Conservation (phyloP, 30 jellyfish, hydroid and myxozoan species). For the Cassiopea xamachana region DNA sequence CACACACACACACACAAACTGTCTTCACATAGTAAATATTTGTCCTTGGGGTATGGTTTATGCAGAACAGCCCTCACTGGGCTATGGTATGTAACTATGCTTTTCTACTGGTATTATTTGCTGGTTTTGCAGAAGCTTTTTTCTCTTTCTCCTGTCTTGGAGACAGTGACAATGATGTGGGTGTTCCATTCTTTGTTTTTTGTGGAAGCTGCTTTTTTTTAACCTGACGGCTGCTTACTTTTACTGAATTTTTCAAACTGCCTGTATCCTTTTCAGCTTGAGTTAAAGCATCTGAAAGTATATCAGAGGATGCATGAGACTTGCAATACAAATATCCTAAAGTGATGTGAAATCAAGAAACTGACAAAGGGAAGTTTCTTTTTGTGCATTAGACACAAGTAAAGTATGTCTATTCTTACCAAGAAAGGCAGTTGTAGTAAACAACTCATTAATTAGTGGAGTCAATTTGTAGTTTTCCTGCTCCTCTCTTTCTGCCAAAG, state of each 20-base stretch:
- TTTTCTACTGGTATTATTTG: conserved; percentile 26
- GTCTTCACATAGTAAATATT: no score
- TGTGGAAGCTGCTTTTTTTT: conserved; percentile 48
- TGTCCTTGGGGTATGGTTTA: no score
- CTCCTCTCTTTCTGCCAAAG: conserved; percentile 51
- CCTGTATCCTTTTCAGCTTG: conserved; percentile 76
- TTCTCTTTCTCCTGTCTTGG: conserved; percentile 75
- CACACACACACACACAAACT: no score
- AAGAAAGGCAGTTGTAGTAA: conserved; percentile 65
- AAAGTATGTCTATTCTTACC: conserved; percentile 33
- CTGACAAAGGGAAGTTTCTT: neutral
- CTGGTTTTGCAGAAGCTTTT: conserved; percentile 13
- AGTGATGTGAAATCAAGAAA: neutral
- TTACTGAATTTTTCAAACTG: conserved; percentile 35
- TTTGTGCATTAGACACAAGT: no score
- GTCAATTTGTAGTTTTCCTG: conserved; percentile 61
- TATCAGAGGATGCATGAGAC: no score
- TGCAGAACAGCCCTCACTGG: no score
- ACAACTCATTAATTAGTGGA: conserved; percentile 64
- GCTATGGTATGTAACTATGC: neutral
- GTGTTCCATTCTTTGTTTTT: conserved; percentile 39
- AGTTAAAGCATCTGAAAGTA: conserved; percentile 53
- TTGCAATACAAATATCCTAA: neutral
- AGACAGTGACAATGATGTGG: conserved; percentile 51
- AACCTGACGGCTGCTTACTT: conserved; percentile 62